Percentiles rank a stretch among this genome's conserved stretches.
Evolutionary conservation across 2,797 vertebrate species (phyloP).

Genomic region (Notolepis coatsorum): DNA sequence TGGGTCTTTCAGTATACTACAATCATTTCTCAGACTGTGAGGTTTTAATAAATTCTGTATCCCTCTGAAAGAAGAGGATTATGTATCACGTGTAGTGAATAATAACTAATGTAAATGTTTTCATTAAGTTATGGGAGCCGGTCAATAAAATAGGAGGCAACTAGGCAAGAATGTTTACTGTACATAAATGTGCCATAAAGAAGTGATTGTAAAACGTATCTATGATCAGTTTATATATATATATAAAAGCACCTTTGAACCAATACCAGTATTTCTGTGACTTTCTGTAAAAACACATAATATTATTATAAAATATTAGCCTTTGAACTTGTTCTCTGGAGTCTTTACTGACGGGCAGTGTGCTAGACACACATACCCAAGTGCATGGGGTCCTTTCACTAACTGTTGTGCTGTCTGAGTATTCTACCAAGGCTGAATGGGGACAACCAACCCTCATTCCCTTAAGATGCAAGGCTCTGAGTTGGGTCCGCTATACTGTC

Average conservation of each 20-base stretch:
- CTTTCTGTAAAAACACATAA: conserved; percentile 47
- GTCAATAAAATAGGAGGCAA: conserved; percentile 14
- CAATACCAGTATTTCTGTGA: conserved; percentile 56
- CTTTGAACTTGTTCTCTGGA: conserved; percentile 20
- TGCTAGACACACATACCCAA: neutral
- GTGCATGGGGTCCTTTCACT: conserved; percentile 15
- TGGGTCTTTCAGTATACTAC: conserved; percentile 59
- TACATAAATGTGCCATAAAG: conserved; percentile 70
- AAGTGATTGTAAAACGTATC: conserved; percentile 55
- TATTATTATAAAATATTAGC: conserved; percentile 28
- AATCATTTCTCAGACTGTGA: conserved; percentile 51
- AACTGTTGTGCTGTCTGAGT: conserved; percentile 31
- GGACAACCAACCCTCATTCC: conserved; percentile 33
- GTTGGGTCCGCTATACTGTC: conserved; percentile 13
- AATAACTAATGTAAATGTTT: conserved; percentile 48
- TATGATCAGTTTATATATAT: conserved; percentile 35
- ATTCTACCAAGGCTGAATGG: conserved; percentile 53
- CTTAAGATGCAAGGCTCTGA: conserved; percentile 1
- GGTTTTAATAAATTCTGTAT: conserved; percentile 41
- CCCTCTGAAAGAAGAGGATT: conserved; percentile 45
- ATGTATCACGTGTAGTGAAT: conserved; percentile 54
- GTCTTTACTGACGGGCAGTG: conserved; percentile 17
- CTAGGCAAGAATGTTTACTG: conserved; percentile 62
- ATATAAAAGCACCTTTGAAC: conserved; percentile 52
- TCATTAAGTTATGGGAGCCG: neutral